Base-by-base conservation (phyloP, 2,888 invertebrate species). In the Trissolcus brochymenae region DNA sequence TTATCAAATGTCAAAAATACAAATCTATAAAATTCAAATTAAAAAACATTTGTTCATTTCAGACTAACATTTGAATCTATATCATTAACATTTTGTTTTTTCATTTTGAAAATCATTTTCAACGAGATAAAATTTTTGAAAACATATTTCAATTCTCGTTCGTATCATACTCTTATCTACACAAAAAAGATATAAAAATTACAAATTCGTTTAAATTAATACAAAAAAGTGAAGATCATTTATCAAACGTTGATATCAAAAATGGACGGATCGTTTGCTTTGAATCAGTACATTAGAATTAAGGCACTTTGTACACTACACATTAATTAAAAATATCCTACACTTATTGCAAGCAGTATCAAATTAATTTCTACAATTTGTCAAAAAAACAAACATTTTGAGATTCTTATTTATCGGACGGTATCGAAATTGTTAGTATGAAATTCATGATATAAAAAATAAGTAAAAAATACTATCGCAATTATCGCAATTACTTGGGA, bases 241-340 rank as follows among this genome's bases (percentile, higher is more conserved):
- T 60, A 61, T 35, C 17, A 57, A 57, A 61, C 25, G 25, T 25
- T 25, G 25, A 40, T 46, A 46, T 46, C n/a, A 51, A 51, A 25
- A 14, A n/a, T 70, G 70, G 70, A 70, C 70, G 70, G 62, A 70
- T 70, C 11, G 35, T 50, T 70, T 70, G 19, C 49, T 14, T 25
- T 60, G 19, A 54, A 67, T 68, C 61, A 61, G 55, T 61, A 56
- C 62, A 56, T 56, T 61, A 14, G 11, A 68, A 19, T 70, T 56
- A 62, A 70, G 70, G 56, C 70, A 70, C 62, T 70, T 70, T 70
- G 55, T 70, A 70, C 56, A 62, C 56, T 14, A 55, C 50, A 60
- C n/a, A 40, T 57, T 53, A 67, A 41, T 55, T 25, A 49, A 50
- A 61, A 49, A 16, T 55, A 55, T 61, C 68, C 13, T 68, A 17